These are phyloP conservation scores for Temnothorax curvispinosus DNA, from an alignment of 1,140 invertebrate genomes.

Conservation along the genomic window DNA sequence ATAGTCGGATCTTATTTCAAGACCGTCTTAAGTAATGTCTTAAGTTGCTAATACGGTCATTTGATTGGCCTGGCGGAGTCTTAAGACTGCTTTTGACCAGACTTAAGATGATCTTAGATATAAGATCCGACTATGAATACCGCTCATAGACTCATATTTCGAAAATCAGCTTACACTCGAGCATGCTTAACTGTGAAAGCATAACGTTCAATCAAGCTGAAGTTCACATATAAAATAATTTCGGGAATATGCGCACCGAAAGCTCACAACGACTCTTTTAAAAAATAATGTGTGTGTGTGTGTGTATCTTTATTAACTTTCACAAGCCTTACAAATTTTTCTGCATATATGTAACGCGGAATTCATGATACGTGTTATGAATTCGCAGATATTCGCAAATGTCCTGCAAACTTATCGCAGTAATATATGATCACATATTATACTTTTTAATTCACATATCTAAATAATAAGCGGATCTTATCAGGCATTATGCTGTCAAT, in stretches of 20 bases:
- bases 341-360: neutral
- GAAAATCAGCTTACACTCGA: neutral
- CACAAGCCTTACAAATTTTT: neutral
- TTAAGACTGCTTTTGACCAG: too few species aligned
- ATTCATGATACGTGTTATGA: neutral
- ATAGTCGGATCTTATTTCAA: too few species aligned
- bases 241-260: neutral
- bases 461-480: neutral
- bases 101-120: too few species aligned
- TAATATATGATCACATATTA: neutral
- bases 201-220: neutral
- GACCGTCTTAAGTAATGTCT: too few species aligned
- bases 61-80: too few species aligned
- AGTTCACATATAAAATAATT: neutral
- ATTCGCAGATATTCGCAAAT: neutral
- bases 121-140: too few species aligned
- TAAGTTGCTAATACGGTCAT: too few species aligned
- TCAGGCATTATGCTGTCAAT: neutral
- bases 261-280: neutral
- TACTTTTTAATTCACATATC: neutral
- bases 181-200: neutral
- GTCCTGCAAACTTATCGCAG: neutral
- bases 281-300: too few species aligned
- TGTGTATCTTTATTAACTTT: too few species aligned
- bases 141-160: neutral